phyloP scores from a whole-genome alignment of 2,113 vertebrate species.

The Xenopus borealis region DNA sequence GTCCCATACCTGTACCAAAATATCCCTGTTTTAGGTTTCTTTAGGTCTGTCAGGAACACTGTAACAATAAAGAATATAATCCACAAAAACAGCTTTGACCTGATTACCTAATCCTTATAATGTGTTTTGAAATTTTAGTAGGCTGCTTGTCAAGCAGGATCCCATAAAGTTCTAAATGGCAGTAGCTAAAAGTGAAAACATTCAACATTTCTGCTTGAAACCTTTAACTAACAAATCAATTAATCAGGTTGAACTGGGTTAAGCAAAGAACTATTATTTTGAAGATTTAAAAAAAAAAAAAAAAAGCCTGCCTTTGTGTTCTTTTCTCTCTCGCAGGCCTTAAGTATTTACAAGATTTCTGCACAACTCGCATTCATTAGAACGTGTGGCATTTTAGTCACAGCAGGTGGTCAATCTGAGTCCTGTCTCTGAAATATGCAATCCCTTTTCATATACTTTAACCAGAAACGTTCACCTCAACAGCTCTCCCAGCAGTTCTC shows the following conservation, averaged over 20 bases:
- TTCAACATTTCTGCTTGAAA: conserved; percentile 50
- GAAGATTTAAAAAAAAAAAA: conserved; percentile 48
- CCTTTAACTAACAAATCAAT: conserved; percentile 39
- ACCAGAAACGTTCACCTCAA: conserved; percentile 76
- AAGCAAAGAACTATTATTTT: conserved; percentile 44
- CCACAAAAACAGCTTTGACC: conserved; percentile 60
- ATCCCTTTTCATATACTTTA: conserved; percentile 75
- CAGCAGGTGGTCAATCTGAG: conserved; percentile 81
- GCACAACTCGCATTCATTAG: conserved; percentile 80
- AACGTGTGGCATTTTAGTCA: conserved; percentile 77
- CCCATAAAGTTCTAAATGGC: conserved; percentile 49
- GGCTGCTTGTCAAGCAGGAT: conserved; percentile 70
- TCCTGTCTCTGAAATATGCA: conserved; percentile 79
- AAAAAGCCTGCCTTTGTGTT: conserved; percentile 67
- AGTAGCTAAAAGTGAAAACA: conserved; percentile 48
- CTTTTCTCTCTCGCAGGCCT: conserved; percentile 64
- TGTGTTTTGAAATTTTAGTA: conserved; percentile 76
- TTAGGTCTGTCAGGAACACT: conserved; percentile 52
- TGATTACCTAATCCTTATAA: conserved; percentile 76
- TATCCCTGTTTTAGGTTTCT: conserved; percentile 53
- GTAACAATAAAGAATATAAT: conserved; percentile 46
- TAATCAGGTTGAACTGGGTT: conserved; percentile 52
- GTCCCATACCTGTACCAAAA: conserved; percentile 55
- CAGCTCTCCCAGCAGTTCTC: conserved; percentile 74
- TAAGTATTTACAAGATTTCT: conserved; percentile 83